phyloP scores from a whole-genome alignment of 2,888 invertebrate species.

The Nasonovia ribisnigri region DNA sequence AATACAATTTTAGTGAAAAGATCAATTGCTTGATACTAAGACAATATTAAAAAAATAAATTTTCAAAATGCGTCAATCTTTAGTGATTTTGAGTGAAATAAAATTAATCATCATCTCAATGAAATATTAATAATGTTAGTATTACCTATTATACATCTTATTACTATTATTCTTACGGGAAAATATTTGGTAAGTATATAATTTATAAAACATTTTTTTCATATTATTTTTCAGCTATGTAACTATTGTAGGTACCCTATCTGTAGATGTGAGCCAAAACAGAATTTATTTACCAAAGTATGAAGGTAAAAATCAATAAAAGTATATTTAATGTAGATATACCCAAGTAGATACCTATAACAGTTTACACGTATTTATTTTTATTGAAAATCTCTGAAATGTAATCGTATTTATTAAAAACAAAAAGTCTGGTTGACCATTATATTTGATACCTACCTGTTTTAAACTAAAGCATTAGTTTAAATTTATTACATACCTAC shows the following conservation, averaged over 20 bases:
- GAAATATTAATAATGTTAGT: no score
- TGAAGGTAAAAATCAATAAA: not conserved
- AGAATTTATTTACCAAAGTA: not conserved
- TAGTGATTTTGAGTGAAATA: no score
- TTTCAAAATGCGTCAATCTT: no score
- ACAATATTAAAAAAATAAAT: no score
- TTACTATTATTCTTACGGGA: no score
- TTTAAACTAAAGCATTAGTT: not conserved
- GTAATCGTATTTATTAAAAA: not conserved
- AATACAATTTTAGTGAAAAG: no score
- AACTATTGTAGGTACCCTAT: not conserved
- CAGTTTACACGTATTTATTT: not conserved
- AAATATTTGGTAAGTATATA: no score
- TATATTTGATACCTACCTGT: not conserved
- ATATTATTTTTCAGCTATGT: no score
- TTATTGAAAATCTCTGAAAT: not conserved
- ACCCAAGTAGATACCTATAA: not conserved
- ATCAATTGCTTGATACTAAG: no score
- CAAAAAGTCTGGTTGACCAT: not conserved
- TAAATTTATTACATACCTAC: not conserved
- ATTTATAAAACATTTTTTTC: no score
- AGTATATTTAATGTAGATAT: not conserved
- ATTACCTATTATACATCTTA: no score
- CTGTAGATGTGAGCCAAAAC: not conserved
- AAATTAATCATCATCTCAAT: no score